These are phyloP conservation scores for Sinodicranocentrus sp. DNA, from an alignment of 2,888 invertebrate genomes.

Conservation along the genomic window DNA sequence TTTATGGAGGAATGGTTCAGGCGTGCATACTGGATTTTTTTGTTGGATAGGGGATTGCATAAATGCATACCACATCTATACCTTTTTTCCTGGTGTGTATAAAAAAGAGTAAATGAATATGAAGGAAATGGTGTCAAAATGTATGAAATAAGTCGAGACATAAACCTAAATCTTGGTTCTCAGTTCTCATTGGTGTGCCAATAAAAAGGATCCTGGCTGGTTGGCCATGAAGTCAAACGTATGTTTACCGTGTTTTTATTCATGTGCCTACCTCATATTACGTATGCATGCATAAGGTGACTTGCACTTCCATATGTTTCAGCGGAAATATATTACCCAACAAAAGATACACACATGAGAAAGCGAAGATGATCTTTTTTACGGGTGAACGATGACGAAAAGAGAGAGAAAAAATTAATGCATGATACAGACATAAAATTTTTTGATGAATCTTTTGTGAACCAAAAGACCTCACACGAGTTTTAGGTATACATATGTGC, in stretches of 20 bases:
- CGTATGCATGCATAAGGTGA: slow-evolving; percentile 41
- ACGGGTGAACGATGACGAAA: slow-evolving; percentile 49
- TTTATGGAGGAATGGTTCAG: slow-evolving; percentile 70
- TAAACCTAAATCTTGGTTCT: slow-evolving; percentile 58
- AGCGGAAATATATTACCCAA: neutral
- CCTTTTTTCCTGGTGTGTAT: neutral
- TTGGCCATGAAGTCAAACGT: slow-evolving; percentile 16
- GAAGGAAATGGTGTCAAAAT: slow-evolving; percentile 63
- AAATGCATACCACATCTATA: neutral
- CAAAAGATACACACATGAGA: neutral
- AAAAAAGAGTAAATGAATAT: slow-evolving; percentile 55
- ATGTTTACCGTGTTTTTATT: slow-evolving; percentile 8
- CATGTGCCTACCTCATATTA: slow-evolving; percentile 3
- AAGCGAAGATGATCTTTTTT: slow-evolving; percentile 49
- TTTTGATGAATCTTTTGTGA: slow-evolving; percentile 17
- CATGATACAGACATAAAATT: slow-evolving; percentile 39
- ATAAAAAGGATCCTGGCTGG: slow-evolving; percentile 18
- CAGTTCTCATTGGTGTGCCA: slow-evolving; percentile 51
- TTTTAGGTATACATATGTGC: neutral
- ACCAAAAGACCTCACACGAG: neutral
- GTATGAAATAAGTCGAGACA: slow-evolving; percentile 52
- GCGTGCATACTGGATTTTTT: slow-evolving; percentile 37
- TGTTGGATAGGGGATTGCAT: neutral
- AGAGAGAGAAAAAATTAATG: slow-evolving; percentile 46
- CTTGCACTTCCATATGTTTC: too few species aligned